A percentile compares a stretch with the other conserved stretches of the same genome.
Evolutionary conservation across 1,140 invertebrate species (phyloP).

Genomic region (Diorhabda sublineata): DNA sequence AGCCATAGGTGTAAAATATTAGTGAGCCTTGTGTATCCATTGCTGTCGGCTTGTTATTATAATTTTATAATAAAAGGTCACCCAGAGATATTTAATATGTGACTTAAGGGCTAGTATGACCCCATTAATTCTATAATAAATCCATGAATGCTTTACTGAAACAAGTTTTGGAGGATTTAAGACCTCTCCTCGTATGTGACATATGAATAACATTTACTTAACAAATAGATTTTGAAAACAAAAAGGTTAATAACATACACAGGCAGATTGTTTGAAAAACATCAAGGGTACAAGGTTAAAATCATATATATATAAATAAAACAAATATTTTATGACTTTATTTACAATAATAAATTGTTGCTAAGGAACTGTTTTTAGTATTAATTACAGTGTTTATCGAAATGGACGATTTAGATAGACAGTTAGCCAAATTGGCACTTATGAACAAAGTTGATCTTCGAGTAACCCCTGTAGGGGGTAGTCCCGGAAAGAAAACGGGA

Average conservation of each 20-base stretch:
- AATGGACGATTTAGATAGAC: conserved; percentile 57
- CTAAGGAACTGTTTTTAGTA: too few relatives aligned
- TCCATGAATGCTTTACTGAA: too few relatives aligned
- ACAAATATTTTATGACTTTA: conserved; percentile 3
- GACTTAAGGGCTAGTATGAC: too few relatives aligned
- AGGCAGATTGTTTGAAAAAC: background rate
- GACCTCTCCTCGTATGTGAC: too few relatives aligned
- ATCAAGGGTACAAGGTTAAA: background rate
- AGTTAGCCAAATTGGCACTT: conserved; percentile 54
- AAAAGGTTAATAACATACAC: background rate
- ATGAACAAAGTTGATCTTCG: conserved; percentile 53
- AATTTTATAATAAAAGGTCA: too few relatives aligned
- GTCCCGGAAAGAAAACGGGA: conserved; percentile 60
- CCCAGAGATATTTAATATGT: too few relatives aligned
- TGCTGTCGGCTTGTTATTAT: too few relatives aligned
- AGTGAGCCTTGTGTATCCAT: too few relatives aligned
- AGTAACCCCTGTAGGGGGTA: conserved; percentile 50
- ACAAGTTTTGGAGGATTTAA: too few relatives aligned
- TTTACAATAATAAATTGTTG: background rate
- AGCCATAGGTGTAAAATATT: too few relatives aligned
- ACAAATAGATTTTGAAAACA: background rate
- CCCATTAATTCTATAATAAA: too few relatives aligned
- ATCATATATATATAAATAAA: background rate
- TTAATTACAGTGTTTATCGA: background rate
- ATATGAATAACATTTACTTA: too few relatives aligned